phyloP scores from a whole-genome alignment of 2,113 vertebrate genomes.

The human (Homo sapiens) region DNA sequence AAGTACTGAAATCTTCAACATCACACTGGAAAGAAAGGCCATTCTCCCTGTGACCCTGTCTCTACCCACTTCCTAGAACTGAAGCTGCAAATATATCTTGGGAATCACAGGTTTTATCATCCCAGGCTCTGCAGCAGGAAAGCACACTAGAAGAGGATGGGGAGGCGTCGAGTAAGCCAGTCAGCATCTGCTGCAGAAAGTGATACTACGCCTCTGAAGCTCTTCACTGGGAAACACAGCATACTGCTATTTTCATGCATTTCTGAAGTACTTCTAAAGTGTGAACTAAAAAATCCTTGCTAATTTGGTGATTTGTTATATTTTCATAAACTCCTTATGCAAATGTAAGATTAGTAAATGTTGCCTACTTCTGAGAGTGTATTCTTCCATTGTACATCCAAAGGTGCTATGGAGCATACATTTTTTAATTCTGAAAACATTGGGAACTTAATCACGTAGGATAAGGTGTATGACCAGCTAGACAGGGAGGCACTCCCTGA shows the following conservation, averaged over 20 bases:
- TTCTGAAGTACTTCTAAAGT: not conserved
- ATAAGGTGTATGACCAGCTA: not conserved
- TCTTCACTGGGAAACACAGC: not conserved
- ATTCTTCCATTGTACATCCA: not conserved
- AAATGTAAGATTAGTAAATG: not conserved
- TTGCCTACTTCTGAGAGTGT: not conserved
- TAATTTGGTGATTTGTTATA: not conserved
- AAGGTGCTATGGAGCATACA: rapidly evolving
- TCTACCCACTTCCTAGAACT: not conserved
- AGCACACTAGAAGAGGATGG: not conserved
- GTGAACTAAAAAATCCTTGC: not conserved
- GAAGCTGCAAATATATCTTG: not conserved
- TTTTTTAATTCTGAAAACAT: not conserved
- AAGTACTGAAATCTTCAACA: not conserved
- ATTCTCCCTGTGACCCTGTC: not conserved
- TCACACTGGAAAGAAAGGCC: not conserved
- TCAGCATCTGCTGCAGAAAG: not conserved
- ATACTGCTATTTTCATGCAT: not conserved
- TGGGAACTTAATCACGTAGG: not conserved
- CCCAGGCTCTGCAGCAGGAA: not conserved
- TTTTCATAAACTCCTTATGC: not conserved
- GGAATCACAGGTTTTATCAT: not conserved
- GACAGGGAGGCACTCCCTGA: not conserved
- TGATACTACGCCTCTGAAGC: not conserved
- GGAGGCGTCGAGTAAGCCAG: not conserved